Conservation (phyloP, 2,797 vertebrate species). For the Microctenopoma lineatum region DNA sequence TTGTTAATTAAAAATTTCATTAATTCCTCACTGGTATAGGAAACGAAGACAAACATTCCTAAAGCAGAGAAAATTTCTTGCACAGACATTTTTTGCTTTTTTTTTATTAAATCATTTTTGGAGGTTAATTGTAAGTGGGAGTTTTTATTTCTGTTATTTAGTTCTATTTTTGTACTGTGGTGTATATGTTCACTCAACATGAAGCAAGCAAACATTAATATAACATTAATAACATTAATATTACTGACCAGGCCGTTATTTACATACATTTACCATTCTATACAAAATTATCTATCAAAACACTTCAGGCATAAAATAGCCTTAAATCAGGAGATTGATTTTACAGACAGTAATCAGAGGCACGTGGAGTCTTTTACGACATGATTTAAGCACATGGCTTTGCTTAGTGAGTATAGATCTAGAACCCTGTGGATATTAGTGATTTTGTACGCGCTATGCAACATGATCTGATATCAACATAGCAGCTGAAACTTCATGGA, state of each 20-base stretch:
- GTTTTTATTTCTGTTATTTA: too few species aligned
- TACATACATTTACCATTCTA: slow-evolving; percentile 27
- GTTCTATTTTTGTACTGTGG: too few species aligned
- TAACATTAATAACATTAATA: too few species aligned
- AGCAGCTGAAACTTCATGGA: slow-evolving; percentile 2
- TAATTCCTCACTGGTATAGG: too few species aligned
- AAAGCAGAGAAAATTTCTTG: too few species aligned
- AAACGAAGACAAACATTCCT: too few species aligned
- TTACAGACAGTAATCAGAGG: slow-evolving; percentile 30
- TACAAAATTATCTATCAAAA: slow-evolving; percentile 43
- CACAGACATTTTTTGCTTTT: too few species aligned
- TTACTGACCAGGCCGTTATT: not conserved
- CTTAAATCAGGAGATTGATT: slow-evolving; percentile 10
- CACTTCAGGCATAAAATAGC: not conserved
- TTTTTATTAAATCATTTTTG: too few species aligned
- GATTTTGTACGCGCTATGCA: not conserved
- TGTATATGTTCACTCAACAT: too few species aligned
- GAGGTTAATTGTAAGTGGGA: too few species aligned
- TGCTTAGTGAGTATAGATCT: not conserved
- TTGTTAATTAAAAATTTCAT: too few species aligned
- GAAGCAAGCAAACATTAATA: too few species aligned
- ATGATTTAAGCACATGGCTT: slow-evolving; percentile 3
- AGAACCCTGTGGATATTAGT: not conserved
- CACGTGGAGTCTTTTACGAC: slow-evolving; percentile 35
- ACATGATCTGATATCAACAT: slow-evolving; percentile 10